phyloP scores from a whole-genome alignment of 2,113 vertebrate genomes.

The Myiozetetes cayanensis region DNA sequence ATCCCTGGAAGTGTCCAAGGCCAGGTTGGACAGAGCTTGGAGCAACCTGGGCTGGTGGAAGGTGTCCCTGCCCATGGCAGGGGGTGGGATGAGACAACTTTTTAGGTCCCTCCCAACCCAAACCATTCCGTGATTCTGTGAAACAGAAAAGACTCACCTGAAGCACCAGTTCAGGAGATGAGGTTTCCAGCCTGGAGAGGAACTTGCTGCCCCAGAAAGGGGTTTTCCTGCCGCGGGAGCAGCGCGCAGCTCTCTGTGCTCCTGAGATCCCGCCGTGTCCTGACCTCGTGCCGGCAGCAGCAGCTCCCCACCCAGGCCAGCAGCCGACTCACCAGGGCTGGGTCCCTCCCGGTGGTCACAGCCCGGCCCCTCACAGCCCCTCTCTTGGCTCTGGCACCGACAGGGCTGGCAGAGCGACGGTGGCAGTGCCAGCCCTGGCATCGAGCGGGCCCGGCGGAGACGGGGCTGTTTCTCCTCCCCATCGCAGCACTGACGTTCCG shows the following conservation, averaged over 20 bases:
- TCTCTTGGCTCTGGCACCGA: neutral
- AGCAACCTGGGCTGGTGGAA: neutral
- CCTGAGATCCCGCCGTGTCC: fast-evolving
- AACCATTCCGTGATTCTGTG: neutral
- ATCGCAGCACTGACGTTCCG: fast-evolving
- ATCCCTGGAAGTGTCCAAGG: neutral
- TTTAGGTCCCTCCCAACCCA: neutral
- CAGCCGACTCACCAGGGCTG: neutral
- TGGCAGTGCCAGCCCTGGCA: neutral
- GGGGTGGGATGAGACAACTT: neutral
- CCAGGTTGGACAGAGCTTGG: neutral
- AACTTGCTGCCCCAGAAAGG: neutral
- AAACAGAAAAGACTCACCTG: neutral
- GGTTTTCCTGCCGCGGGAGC: neutral
- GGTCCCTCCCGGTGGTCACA: fast-evolving
- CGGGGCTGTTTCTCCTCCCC: neutral
- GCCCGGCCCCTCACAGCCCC: neutral
- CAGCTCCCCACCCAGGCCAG: neutral
- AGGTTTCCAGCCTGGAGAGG: neutral
- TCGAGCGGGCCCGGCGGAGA: fast-evolving
- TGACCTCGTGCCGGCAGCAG: neutral
- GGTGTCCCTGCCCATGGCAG: neutral
- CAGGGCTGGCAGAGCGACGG: neutral
- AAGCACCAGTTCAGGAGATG: neutral
- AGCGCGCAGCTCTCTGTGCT: fast-evolving